Evolutionary conservation across 2,888 invertebrate genomes (phyloP).

Genomic region (Cistogaster globosa): DNA sequence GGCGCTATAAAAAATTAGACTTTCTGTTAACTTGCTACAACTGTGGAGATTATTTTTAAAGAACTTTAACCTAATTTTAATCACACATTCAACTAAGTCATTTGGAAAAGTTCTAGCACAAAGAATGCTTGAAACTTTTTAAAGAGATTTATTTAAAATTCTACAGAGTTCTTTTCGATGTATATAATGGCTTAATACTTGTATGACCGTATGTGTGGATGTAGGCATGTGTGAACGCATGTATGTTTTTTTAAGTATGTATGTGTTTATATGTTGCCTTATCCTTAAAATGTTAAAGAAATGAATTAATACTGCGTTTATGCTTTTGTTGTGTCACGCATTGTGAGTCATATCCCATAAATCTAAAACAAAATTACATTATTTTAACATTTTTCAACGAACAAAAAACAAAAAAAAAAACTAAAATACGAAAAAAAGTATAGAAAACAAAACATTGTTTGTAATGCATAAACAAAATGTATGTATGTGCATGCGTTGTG

Average conservation of each 20-base stretch:
- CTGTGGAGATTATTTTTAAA: no score
- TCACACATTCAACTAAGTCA: not conserved
- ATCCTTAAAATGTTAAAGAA: slow-evolving; percentile 21
- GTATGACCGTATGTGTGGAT: not conserved
- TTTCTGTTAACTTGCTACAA: no score
- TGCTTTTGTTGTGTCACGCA: slow-evolving; percentile 24
- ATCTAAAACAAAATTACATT: slow-evolving; percentile 70
- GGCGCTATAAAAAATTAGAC: no score
- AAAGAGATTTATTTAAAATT: not conserved
- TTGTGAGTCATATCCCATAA: slow-evolving; percentile 65
- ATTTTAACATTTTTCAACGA: slow-evolving; percentile 55
- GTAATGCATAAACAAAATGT: not conserved
- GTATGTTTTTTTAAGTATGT: no score
- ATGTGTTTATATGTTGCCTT: not conserved
- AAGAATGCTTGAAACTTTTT: not conserved
- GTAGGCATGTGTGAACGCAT: not conserved
- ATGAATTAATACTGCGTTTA: slow-evolving; percentile 31
- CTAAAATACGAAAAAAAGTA: not conserved
- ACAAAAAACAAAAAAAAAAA: not conserved
- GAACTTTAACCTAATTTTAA: no score
- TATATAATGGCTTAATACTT: not conserved
- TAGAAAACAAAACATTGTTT: not conserved
- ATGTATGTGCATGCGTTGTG: not conserved
- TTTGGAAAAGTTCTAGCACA: not conserved
- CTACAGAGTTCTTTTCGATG: not conserved